Percentiles rank a stretch among this genome's conserved stretches.
phyloP scores from a whole-genome alignment of 1,140 invertebrate species.

The Nephila pilipes region DNA sequence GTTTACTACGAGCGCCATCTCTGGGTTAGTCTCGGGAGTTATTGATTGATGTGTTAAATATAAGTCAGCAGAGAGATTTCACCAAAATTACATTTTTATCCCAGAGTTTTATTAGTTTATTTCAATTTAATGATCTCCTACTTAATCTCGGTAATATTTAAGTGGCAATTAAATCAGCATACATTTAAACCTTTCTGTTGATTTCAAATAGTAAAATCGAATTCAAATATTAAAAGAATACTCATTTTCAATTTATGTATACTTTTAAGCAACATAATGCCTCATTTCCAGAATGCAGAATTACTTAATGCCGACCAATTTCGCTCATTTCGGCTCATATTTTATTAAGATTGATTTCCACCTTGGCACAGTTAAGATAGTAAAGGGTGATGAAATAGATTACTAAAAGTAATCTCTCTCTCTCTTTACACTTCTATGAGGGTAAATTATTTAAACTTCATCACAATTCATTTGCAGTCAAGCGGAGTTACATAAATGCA shows the following conservation, averaged over 20 bases:
- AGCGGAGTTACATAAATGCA: neutral
- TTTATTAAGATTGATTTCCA: neutral
- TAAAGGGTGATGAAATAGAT: neutral
- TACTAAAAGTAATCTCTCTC: neutral
- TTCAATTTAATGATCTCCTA: too few species aligned
- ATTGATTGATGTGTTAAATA: too few species aligned
- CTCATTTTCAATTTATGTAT: neutral
- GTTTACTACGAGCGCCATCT: too few species aligned
- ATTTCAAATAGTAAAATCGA: too few species aligned
- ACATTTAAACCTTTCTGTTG: too few species aligned
- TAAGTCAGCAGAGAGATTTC: too few species aligned
- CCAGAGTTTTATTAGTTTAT: too few species aligned
- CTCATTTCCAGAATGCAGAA: neutral
- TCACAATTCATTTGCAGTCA: neutral
- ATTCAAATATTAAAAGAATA: too few species aligned
- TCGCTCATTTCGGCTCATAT: neutral
- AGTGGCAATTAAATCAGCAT: too few species aligned
- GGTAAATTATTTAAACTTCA: neutral
- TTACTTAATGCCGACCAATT: neutral
- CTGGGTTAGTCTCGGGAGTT: too few species aligned
- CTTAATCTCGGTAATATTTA: too few species aligned
- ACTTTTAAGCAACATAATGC: neutral
- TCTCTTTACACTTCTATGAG: neutral
- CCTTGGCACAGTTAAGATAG: neutral
- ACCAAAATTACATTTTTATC: too few species aligned